Base-by-base conservation (phyloP, 2,113 vertebrate species). In the Anguilla japonica region DNA sequence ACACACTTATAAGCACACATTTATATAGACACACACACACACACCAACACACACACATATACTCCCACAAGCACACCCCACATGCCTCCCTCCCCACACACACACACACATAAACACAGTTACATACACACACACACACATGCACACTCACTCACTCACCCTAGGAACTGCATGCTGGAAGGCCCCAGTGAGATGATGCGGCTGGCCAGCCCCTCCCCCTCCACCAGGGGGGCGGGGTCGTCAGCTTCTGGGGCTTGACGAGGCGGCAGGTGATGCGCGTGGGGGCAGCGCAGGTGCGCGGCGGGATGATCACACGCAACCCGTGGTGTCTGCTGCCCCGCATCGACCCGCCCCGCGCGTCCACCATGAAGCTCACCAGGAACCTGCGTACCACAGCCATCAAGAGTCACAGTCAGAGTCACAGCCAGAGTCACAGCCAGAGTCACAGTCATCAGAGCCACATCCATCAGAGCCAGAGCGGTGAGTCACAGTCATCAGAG, bases 321-420 rank as follows among this genome's bases (percentile, higher is more conserved):
- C 98, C 98, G 0, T 99, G 97, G 91, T 99, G 98, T 39, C 98
- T 96, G 89, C 98, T 99, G 81, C 98, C 98, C 39, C 98, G 92
- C 98, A 99, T 98, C 86, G 98, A 99, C 39, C 98, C 98, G 0
- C 98, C 98, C 0, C 98, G 96, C 22, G 98, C 98, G 0, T 99
- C 98, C 46, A 99, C 98, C 98, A 99, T 99, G 92, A 99, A 99
- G 90, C 98, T 99, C 89, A 99, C 98, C 91, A 99, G 94, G 92
- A 99, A 99, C 89, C 98, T 99, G 92, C 57, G 39, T 81, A 86
- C 40, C 85, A 83, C 46, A 89, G 41, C 1, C 7, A 46, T 14
- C 16, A 53, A n/a, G n/a, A n/a, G n/a, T n/a, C n/a, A n/a, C n/a
- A n/a, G n/a, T n/a, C n/a, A n/a, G n/a, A n/a, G n/a, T n/a, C n/a